Base-by-base conservation (phyloP, 1,140 invertebrate species). In the Wiebesia pumilae region DNA sequence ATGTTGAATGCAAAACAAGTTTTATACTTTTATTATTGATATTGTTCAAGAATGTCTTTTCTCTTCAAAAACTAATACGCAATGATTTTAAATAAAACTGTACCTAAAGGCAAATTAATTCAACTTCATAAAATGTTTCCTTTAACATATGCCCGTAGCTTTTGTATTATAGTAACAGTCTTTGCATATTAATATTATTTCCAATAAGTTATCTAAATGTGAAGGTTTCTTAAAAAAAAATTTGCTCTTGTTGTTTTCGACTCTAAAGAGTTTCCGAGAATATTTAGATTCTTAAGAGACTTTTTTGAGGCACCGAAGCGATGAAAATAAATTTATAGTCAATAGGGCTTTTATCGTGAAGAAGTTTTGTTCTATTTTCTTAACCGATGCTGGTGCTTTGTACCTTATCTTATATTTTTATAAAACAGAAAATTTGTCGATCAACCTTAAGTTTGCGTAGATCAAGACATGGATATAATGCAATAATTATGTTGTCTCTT, bases 391-490 rank as follows among this genome's bases (percentile, higher is more conserved):
- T 79, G 79, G 43, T 86, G 67, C 27, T 73, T 86, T 81, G 7
- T 33, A 38, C 43, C 30, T 73, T n/a, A 69, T n/a, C n/a, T 38
- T 81, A 73, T 83, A 38, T n/a, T 81, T 81, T 51, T 35, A 24
- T n/a, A 54, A 73, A 47, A 71, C 3, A 69, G 30, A 51, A 38
- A 58, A 62, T 78, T 43, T 35, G n/a, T 33, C 40, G 81, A 88
- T 89, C 83, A 86, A 88, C 87, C 35, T 87, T 86, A 10, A 86
- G 84, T 86, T 86, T 84, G 40, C 67, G 27, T 80, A 47, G 78
- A 78, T 38, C 4, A 30, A 69, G 71, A 81, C 19, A 54, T 16
- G 19, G 19, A 54, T 3, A 54, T 16, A 19, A 54, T 19, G 51
- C 19, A 54, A 54, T 54, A 54, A 54, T 6, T 3, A 62, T 14